A percentile compares a stretch with the other conserved stretches of the same genome.
Conservation (phyloP, 2,113 vertebrate species). For the Osmerus eperlanus region DNA sequence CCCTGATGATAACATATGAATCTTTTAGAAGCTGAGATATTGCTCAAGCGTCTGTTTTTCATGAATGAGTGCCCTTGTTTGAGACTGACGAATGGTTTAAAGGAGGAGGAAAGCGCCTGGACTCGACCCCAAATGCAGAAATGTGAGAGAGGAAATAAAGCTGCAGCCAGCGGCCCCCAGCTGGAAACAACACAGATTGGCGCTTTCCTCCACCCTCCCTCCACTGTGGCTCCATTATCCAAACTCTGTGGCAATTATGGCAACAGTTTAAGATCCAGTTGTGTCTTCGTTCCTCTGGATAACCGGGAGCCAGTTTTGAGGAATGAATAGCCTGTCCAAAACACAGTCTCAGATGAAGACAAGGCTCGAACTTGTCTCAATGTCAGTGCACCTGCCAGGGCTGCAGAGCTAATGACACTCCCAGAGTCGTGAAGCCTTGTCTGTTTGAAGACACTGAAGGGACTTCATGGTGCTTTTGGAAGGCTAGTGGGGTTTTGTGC, state of each 20-base stretch:
- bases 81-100: background rate
- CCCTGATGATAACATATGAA: slow-evolving; percentile 26
- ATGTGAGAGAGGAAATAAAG: slow-evolving; percentile 23
- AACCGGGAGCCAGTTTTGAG: background rate
- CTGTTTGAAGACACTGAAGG: slow-evolving; percentile 16
- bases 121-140: slow-evolving; percentile 39
- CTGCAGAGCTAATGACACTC: slow-evolving; percentile 17
- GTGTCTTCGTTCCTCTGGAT: background rate
- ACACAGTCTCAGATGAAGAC: slow-evolving; percentile 39
- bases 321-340: slow-evolving; percentile 27
- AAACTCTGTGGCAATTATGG: slow-evolving; percentile 47
- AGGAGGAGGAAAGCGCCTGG: background rate
- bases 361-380: slow-evolving; percentile 43
- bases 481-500: slow-evolving; percentile 19
- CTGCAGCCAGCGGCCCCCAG: slow-evolving; percentile 36
- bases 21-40: slow-evolving; percentile 21
- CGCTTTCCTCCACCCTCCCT: slow-evolving; percentile 46
- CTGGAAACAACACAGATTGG: slow-evolving; percentile 51
- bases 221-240: slow-evolving; percentile 42
- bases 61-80: background rate
- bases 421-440: slow-evolving; percentile 19
- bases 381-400: slow-evolving; percentile 47
- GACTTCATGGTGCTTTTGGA: slow-evolving; percentile 3
- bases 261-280: slow-evolving; percentile 32
- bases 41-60: slow-evolving; percentile 9